phyloP scores from a whole-genome alignment of 2,888 invertebrate species.

The Parnassius mnemosyne region DNA sequence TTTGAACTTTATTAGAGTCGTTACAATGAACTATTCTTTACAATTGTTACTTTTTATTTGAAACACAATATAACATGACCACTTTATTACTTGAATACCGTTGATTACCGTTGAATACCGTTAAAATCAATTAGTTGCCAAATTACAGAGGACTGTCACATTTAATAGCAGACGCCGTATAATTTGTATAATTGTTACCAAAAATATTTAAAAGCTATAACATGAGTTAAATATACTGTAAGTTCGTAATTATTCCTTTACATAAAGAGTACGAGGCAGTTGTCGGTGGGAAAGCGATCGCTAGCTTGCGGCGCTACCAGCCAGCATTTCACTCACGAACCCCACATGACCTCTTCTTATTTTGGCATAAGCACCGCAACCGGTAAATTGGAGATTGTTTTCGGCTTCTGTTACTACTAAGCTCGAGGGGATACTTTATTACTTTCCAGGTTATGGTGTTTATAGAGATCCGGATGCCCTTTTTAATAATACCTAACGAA shows the following conservation, averaged over 20 bases:
- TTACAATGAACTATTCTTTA: neutral
- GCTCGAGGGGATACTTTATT: conserved; percentile 38
- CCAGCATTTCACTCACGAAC: conserved; percentile 72
- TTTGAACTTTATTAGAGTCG: neutral
- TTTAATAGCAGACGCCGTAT: neutral
- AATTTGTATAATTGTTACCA: too few relatives aligned
- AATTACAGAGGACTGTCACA: neutral
- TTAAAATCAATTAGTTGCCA: conserved; percentile 13
- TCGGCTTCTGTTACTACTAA: conserved; percentile 72
- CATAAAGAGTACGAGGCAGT: conserved; percentile 18
- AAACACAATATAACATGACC: neutral
- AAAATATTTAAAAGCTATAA: neutral
- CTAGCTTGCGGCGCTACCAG: conserved; percentile 74
- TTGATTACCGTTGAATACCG: conserved; percentile 18
- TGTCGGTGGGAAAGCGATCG: conserved; percentile 66
- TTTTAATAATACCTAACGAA: neutral
- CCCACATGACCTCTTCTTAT: conserved; percentile 58
- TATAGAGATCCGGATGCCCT: neutral
- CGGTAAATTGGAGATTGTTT: conserved; percentile 70
- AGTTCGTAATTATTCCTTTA: neutral
- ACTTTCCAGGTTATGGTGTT: conserved; percentile 51
- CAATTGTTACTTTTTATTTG: neutral
- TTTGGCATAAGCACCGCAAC: conserved; percentile 66
- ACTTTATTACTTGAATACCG: conserved; percentile 5
- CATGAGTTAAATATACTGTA: neutral